Base-by-base conservation (phyloP, 2,888 invertebrate species). In the Sphinx pinastri region DNA sequence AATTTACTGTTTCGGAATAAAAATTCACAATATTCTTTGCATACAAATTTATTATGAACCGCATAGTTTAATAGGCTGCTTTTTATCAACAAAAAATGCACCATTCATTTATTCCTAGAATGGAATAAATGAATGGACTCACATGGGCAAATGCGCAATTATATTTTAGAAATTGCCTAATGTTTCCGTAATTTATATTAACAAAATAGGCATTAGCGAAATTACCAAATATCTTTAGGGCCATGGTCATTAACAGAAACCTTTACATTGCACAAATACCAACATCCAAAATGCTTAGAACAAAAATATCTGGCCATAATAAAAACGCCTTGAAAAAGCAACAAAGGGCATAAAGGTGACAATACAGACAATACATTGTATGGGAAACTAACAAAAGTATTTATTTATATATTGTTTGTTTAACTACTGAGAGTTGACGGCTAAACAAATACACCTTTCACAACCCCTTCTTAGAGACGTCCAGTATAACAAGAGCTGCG, bases 381-480 rank as follows among this genome's bases (percentile, higher is more conserved):
- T 88, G 89, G 86, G 88, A 88, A 88, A 84, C 78, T 82, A 77
- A 91, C 91, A 93, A 92, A 89, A 88, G 88, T 87, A 79, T 81
- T 82, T 88, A 91, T 91, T 90, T 88, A 89, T 88, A 88, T 85
- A 87, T 91, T 94, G 93, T 94, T 93, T 94, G 93, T 90, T 90
- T 92, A 90, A 88, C 87, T 84, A 84, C 81, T 84, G 83, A 88
- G 86, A 92, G 90, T 89, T 92, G 92, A 89, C 88, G 86, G 88
- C 82, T 84, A 91, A 92, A 93, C 92, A 93, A 93, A 94, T 92
- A 92, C 84, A 84, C 81, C 77, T 84, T 84, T 85, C 84, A 84
- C 88, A 89, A 90, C 91, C 92, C 91, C 82, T 85, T 88, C 87
- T 83, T 81, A 68, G 51, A 71, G 49, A 63, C 7, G 19, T 72